phyloP scores from a whole-genome alignment of 2,888 invertebrate species.

The Eupeodes luniger region DNA sequence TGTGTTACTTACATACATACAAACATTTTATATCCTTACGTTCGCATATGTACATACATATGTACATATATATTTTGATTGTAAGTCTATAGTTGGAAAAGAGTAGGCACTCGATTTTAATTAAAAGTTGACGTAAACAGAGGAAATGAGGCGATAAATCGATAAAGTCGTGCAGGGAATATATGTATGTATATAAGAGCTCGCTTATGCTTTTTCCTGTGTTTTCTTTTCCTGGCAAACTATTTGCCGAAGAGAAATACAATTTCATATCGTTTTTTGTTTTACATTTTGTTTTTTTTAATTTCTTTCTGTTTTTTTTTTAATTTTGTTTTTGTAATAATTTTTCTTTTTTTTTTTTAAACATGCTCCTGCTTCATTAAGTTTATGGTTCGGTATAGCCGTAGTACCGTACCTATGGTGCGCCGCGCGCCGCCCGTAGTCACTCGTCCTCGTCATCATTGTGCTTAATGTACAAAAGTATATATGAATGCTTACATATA shows the following conservation, averaged over 20 bases:
- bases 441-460: neutral
- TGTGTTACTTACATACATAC: too few relatives aligned
- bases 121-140: constrained; percentile 76
- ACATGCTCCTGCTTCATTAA: constrained; percentile 6
- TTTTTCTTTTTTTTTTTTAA: neutral
- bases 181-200: constrained; percentile 45
- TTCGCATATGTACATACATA: neutral
- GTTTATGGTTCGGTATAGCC: neutral
- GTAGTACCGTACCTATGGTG: neutral
- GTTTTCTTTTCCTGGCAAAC: constrained; percentile 51
- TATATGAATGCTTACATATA: neutral
- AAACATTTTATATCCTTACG: too few relatives aligned
- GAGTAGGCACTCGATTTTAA: constrained; percentile 72
- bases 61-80: constrained; percentile 15
- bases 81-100: constrained; percentile 21
- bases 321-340: neutral
- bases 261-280: constrained; percentile 31
- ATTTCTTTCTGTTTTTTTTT: constrained; percentile 2
- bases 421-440: too few relatives aligned
- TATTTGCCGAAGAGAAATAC: constrained; percentile 30
- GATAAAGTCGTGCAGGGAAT: constrained; percentile 71
- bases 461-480: constrained; percentile 32
- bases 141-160: constrained; percentile 77
- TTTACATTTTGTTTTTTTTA: neutral
- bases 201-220: constrained; percentile 47